Percentiles rank a stretch among this genome's conserved stretches.
Conservation (phyloP, 2,888 invertebrate genomes). For the Macrophya annulata region DNA sequence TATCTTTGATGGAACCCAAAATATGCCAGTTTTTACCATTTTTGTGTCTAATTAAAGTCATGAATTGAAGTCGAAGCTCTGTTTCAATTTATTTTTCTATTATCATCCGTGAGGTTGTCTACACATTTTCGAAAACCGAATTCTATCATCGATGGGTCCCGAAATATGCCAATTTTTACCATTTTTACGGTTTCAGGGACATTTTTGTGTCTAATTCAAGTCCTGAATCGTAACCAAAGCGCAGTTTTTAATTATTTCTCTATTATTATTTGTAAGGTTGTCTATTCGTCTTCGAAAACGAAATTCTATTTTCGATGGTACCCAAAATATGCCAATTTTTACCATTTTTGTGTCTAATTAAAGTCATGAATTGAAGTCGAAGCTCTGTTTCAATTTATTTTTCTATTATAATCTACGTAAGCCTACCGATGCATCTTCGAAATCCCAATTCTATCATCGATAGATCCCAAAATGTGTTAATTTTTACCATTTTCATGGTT, state of each 20-base stretch:
- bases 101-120: no score
- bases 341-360: background rate
- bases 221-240: background rate
- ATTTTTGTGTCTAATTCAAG: background rate
- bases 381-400: background rate
- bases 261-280: no score
- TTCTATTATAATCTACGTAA: background rate
- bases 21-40: background rate
- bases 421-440: background rate
- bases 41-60: background rate
- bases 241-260: background rate
- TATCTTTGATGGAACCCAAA: background rate
- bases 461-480: background rate
- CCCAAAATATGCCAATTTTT: background rate
- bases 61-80: background rate
- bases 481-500: background rate
- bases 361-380: background rate
- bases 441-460: background rate
- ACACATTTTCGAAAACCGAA: no score
- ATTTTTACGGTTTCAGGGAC: background rate
- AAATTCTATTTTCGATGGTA: background rate
- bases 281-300: no score
- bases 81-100: background rate
- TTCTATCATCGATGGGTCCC: background rate
- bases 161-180: background rate